phyloP scores from a whole-genome alignment of 2,113 vertebrate genomes.

The Lophura nycthemera region DNA sequence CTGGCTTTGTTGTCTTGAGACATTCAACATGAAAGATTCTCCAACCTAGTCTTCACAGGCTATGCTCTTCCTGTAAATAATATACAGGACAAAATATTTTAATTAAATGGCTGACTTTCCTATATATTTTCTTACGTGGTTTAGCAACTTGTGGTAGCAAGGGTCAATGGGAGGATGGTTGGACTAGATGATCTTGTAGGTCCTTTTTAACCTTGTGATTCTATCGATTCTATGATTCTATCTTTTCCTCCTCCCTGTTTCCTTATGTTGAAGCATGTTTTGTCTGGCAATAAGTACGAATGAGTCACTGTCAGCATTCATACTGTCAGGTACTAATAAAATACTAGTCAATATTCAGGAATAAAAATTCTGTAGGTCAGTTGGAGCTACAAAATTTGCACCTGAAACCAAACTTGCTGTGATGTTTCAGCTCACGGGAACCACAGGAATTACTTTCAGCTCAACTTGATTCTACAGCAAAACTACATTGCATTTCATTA shows the following conservation, averaged over 20 bases:
- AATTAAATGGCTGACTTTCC: background rate
- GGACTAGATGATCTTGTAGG: too few species aligned
- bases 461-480: background rate
- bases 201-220: too few species aligned
- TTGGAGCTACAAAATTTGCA: background rate
- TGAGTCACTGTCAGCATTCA: background rate
- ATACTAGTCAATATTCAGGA: background rate
- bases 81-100: background rate
- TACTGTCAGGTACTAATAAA: background rate
- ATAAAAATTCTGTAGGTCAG: background rate
- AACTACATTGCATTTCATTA: background rate
- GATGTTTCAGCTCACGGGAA: background rate
- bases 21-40: background rate
- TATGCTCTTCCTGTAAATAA: constrained; percentile 7
- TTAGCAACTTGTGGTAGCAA: too few species aligned
- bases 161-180: too few species aligned
- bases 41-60: constrained; percentile 52
- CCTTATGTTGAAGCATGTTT: constrained; percentile 26
- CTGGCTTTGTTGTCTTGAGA: background rate
- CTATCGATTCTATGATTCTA: too few species aligned
- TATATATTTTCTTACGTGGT: background rate
- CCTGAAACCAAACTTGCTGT: background rate
- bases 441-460: background rate
- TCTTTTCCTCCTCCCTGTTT: constrained; percentile 20
- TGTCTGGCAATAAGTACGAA: background rate